Evolutionary conservation across 2,888 invertebrate species (phyloP), one percentile per base, ranked within the genome.

Genomic region (Scaptomyza reducta): DNA sequence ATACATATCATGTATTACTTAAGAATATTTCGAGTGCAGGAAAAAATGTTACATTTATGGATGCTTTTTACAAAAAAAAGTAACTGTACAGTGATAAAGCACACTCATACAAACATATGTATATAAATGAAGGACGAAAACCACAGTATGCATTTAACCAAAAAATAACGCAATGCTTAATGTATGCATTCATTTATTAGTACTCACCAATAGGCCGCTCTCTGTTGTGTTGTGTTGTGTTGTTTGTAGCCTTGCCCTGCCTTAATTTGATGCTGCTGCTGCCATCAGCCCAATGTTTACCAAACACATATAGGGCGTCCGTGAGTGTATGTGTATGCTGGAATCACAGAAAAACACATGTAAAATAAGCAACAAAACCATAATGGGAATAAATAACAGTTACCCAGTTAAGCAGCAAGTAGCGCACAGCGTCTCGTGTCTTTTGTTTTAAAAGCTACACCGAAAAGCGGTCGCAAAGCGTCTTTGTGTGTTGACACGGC

Each of bases 381-480:
- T n/a, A 57, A 59, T 57, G 57, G 57, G 9, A 47, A 22, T 53
- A 49, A 47, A 53, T 35, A 56, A 61, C 42, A 68, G 41, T 64
- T 65, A 54, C 64, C 60, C 47, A 59, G 45, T 38, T 55, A 16
- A 61, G 47, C 25, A 47, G 58, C 66, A 42, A 45, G 38, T 18
- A 47, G 33, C 57, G 31, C 64, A 53, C 46, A 42, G 29, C 63
- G 16, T 60, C 49, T 44, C 63, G 62, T 9, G n/a, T 31, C 9
- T 63, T 49, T 47, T 60, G 46, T 58, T 68, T 70, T 71, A 63
- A 51, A 59, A 45, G 38, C 31, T 67, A 14, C 55, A 57, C 51
- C 47, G 44, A 64, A 79, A 74, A 74, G 77, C 75, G 64, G 64
- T 74, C 71, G 77, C 73, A 73, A 70, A 70, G 84, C 81, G 81